Conservation (phyloP, 2,113 vertebrate species). For the Cyprinodon brontotheroides region DNA sequence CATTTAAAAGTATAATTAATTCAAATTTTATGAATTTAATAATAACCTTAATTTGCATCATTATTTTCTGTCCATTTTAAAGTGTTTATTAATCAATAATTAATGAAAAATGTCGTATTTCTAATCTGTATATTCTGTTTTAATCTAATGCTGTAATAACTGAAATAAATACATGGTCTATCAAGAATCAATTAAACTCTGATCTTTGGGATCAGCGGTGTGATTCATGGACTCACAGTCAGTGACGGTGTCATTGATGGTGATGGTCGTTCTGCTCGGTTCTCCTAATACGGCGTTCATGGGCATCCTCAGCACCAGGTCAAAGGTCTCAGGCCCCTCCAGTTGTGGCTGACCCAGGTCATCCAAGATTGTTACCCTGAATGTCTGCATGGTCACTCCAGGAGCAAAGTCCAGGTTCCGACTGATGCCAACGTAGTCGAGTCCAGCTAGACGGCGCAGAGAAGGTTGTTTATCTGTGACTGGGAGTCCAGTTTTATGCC, state of each 20-base stretch:
- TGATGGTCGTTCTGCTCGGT: slow-evolving; percentile 83
- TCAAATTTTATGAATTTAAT: too few species aligned
- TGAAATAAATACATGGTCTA: too few species aligned
- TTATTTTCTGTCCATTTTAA: too few species aligned
- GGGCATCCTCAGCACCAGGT: slow-evolving; percentile 85
- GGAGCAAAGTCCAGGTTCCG: slow-evolving; percentile 85
- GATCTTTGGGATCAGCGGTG: not conserved
- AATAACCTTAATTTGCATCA: too few species aligned
- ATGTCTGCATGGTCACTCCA: slow-evolving; percentile 83
- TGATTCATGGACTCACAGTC: slow-evolving; percentile 74
- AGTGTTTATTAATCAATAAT: too few species aligned
- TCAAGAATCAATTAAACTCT: not conserved
- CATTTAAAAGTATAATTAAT: too few species aligned
- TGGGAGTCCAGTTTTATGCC: not conserved
- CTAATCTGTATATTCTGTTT: too few species aligned
- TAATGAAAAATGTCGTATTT: too few species aligned
- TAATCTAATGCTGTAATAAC: too few species aligned
- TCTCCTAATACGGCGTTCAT: slow-evolving; percentile 83
- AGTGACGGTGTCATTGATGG: slow-evolving; percentile 82
- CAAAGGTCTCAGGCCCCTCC: slow-evolving; percentile 85
- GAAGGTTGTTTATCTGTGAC: not conserved
- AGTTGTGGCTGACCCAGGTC: slow-evolving; percentile 83
- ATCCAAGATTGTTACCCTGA: slow-evolving; percentile 85
- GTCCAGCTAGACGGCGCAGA: slow-evolving; percentile 76
- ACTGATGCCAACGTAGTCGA: slow-evolving; percentile 86